Conservation (phyloP, 2,797 vertebrate species). For the Otolemur crassicaudatus region DNA sequence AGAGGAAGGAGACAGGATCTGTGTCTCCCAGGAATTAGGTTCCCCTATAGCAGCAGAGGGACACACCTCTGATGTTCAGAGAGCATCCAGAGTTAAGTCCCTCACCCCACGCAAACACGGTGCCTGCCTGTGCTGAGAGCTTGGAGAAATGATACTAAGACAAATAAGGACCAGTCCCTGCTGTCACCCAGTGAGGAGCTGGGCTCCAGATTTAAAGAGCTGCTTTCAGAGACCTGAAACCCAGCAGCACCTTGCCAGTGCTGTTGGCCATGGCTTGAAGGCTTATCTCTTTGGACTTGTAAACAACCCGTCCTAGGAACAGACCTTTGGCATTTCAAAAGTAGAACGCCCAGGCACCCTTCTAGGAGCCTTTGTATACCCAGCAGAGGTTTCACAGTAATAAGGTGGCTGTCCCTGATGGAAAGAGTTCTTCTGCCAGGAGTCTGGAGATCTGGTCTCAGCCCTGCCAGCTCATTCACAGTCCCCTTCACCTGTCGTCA, state of each 20-base stretch:
- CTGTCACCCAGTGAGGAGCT: rapidly evolving
- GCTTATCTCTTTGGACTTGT: background rate
- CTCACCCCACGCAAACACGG: rapidly evolving
- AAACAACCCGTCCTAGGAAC: background rate
- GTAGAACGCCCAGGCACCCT: background rate
- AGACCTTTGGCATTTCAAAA: background rate
- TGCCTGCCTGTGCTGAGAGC: background rate
- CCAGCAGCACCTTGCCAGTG: rapidly evolving
- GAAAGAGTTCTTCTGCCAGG: background rate
- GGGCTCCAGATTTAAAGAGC: background rate
- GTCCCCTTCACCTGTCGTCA: background rate
- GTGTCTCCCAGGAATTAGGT: background rate
- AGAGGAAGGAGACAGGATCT: background rate
- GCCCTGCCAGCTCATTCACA: too few species aligned
- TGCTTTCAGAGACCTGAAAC: background rate
- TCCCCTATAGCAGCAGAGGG: rapidly evolving
- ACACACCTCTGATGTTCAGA: too few species aligned
- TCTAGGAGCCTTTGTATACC: background rate
- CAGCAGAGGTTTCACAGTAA: background rate
- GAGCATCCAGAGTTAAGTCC: background rate
- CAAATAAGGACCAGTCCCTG: background rate
- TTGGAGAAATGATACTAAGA: background rate
- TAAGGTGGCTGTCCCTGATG: background rate
- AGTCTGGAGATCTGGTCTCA: too few species aligned
- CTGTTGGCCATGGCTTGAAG: too few species aligned